Evolutionary conservation across 2,888 invertebrate genomes (phyloP).

Genomic region (Yponomeuta malinellus): DNA sequence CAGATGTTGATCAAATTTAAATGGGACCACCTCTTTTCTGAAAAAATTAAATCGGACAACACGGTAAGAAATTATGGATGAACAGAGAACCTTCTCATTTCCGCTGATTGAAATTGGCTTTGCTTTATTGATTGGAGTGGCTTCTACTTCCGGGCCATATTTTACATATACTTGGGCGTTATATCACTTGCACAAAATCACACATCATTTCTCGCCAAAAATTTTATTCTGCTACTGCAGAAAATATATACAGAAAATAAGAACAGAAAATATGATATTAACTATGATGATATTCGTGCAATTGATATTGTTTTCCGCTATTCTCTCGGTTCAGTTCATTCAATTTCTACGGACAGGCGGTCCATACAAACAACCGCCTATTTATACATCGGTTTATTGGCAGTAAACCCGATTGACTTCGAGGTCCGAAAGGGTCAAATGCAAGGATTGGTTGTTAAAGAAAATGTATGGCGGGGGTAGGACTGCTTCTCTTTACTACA

Average conservation of each 20-base stretch:
- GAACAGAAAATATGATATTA: not conserved
- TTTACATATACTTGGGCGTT: too few relatives aligned
- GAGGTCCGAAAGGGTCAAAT: conserved; percentile 25
- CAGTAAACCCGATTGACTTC: conserved; percentile 22
- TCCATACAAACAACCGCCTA: conserved; percentile 9
- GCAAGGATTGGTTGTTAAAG: conserved; percentile 39
- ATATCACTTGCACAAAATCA: too few relatives aligned
- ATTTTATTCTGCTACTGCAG: too few relatives aligned
- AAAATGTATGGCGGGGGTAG: conserved; percentile 35
- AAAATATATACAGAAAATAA: not conserved
- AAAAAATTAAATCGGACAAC: too few relatives aligned
- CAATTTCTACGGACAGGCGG: not conserved
- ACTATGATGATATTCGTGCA: not conserved
- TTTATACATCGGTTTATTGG: conserved; percentile 20
- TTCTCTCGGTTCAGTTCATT: not conserved
- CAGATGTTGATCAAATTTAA: too few relatives aligned
- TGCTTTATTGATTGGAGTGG: too few relatives aligned
- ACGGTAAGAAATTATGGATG: too few relatives aligned
- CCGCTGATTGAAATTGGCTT: too few relatives aligned
- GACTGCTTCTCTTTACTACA: not conserved
- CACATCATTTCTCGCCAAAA: too few relatives aligned
- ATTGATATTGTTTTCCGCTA: not conserved
- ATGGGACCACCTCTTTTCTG: too few relatives aligned
- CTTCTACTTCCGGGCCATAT: too few relatives aligned
- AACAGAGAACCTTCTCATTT: too few relatives aligned